phyloP scores from a whole-genome alignment of 2,888 invertebrate genomes.

The Tipula lateralis region DNA sequence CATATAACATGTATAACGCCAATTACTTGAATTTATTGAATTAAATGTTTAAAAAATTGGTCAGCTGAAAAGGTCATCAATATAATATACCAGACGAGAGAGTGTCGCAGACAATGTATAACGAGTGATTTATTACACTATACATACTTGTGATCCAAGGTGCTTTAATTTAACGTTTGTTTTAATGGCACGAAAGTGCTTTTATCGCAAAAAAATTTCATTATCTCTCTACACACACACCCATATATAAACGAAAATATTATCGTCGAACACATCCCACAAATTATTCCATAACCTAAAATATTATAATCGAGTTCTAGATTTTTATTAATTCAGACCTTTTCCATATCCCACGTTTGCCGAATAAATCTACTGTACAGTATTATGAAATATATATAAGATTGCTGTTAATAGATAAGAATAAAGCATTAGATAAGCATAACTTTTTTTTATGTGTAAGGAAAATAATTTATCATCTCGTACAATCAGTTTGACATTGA shows the following conservation, averaged over 20 bases:
- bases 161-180: background rate
- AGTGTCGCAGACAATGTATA: background rate
- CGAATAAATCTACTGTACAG: background rate
- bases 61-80: background rate
- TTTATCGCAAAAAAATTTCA: constrained; percentile 4
- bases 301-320: background rate
- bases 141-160: background rate
- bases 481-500: background rate
- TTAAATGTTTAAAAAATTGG: background rate
- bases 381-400: too few relatives aligned
- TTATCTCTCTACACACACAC: background rate
- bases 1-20: background rate
- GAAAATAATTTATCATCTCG: background rate
- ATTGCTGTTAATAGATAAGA: background rate
- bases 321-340: background rate
- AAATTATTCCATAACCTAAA: background rate
- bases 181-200: background rate
- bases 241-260: background rate
- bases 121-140: background rate
- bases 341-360: background rate
- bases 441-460: background rate
- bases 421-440: background rate
- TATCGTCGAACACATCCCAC: background rate
- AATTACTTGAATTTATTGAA: background rate
- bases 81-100: background rate